These are phyloP conservation scores for Phalera bucephala DNA, from an alignment of 2,888 invertebrate genomes.

Conservation along the genomic window DNA sequence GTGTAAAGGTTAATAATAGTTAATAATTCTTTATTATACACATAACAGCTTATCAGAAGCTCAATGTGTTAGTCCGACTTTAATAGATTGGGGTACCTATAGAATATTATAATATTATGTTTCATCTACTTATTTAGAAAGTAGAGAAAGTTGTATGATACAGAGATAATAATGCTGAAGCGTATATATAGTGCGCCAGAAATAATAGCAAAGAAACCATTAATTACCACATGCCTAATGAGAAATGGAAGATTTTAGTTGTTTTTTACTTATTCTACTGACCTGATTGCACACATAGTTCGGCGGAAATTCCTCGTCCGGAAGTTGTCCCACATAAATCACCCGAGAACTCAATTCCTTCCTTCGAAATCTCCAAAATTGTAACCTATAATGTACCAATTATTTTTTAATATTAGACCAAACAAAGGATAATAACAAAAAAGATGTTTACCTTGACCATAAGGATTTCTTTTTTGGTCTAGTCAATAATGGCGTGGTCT, in stretches of 20 bases:
- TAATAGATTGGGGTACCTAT: too few relatives aligned
- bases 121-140: not conserved
- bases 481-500: slow-evolving; percentile 68
- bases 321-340: slow-evolving; percentile 89
- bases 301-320: slow-evolving; percentile 93
- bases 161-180: too few relatives aligned
- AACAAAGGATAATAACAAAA: slow-evolving; percentile 29
- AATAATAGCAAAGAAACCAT: too few relatives aligned
- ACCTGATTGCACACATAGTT: slow-evolving; percentile 98
- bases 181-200: too few relatives aligned
- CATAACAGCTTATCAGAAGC: not conserved
- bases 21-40: too few relatives aligned
- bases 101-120: not conserved
- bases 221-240: slow-evolving; percentile 2
- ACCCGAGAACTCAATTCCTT: slow-evolving; percentile 90
- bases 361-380: slow-evolving; percentile 88
- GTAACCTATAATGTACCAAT: slow-evolving; percentile 84
- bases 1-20: too few relatives aligned
- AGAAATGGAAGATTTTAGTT: slow-evolving; percentile 2
- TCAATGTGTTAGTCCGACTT: not conserved
- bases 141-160: not conserved
- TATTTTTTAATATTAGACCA: slow-evolving; percentile 22
- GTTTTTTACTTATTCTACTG: slow-evolving; percentile 26
- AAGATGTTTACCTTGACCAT: slow-evolving; percentile 68
- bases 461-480: slow-evolving; percentile 69